Evolutionary conservation across 2,888 invertebrate species (phyloP).

Genomic region (Artemia sinica): DNA sequence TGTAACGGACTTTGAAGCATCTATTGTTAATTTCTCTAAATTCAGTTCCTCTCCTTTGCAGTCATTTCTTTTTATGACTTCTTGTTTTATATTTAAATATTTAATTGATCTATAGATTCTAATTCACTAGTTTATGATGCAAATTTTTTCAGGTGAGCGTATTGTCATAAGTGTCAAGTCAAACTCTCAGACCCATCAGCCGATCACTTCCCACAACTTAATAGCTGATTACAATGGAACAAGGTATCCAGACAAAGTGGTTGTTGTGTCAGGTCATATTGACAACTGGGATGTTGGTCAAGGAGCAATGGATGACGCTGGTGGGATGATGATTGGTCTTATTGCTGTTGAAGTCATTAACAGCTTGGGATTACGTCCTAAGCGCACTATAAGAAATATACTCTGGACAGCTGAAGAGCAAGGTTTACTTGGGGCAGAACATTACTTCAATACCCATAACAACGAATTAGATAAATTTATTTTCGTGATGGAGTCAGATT

Average conservation of each 20-base stretch:
- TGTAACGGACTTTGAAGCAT: too few relatives aligned
- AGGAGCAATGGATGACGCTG: constrained; percentile 36
- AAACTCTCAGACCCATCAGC: constrained; percentile 41
- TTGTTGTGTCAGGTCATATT: constrained; percentile 34
- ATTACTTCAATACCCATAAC: constrained; percentile 44
- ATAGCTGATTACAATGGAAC: constrained; percentile 48
- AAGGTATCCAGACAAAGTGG: constrained; percentile 27
- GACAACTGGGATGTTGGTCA: constrained; percentile 36
- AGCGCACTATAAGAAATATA: constrained; percentile 51
- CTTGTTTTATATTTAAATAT: too few relatives aligned
- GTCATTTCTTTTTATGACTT: too few relatives aligned
- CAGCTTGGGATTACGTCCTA: constrained; percentile 37
- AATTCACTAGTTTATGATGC: too few relatives aligned
- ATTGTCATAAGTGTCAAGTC: constrained; percentile 44
- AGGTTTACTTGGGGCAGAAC: constrained; percentile 47
- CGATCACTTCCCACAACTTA: constrained; percentile 49
- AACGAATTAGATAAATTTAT: constrained; percentile 44
- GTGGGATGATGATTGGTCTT: constrained; percentile 33
- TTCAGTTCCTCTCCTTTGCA: too few relatives aligned
- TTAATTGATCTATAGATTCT: too few relatives aligned
- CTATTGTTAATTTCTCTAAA: too few relatives aligned
- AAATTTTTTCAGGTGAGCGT: constrained; percentile 31
- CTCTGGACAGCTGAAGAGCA: constrained; percentile 67
- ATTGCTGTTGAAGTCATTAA: constrained; percentile 31
- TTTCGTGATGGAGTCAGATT: constrained; percentile 64